A percentile compares a stretch with the other conserved stretches of the same genome.
Conservation (phyloP, 1,140 invertebrate genomes). For the Potamilus streckersoni region DNA sequence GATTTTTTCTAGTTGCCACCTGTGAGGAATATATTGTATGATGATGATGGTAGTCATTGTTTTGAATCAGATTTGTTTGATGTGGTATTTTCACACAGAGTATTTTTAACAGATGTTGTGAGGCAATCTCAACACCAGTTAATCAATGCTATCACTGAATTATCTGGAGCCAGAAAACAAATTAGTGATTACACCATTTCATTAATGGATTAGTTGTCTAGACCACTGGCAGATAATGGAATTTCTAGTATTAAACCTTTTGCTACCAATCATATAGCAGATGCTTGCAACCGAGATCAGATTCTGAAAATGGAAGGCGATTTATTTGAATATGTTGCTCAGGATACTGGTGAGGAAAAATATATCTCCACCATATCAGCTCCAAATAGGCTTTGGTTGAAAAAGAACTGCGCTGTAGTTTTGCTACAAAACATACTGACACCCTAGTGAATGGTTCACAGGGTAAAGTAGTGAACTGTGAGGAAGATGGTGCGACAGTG, state of each 20-base stretch:
- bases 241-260: slow-evolving; percentile 1
- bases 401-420: slow-evolving; percentile 8
- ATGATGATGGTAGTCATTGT: slow-evolving; percentile 14
- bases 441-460: slow-evolving; percentile 18
- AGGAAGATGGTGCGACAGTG: slow-evolving; percentile 5
- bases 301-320: slow-evolving; percentile 4
- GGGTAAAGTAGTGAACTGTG: slow-evolving; percentile 1
- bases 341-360: slow-evolving; percentile 7
- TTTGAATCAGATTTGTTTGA: slow-evolving; percentile 8
- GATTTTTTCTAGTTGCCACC: slow-evolving; percentile 6
- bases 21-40: slow-evolving; percentile 1
- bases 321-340: slow-evolving; percentile 11
- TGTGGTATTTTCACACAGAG: background rate
- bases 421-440: slow-evolving; percentile 10
- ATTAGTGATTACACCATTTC: slow-evolving; percentile 1
- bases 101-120: slow-evolving; percentile 1
- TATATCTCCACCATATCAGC: slow-evolving; percentile 1
- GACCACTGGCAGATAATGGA: background rate
- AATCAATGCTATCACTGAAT: slow-evolving; percentile 3
- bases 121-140: slow-evolving; percentile 3
- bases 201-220: slow-evolving; percentile 5
- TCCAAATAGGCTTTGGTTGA: slow-evolving; percentile 1
- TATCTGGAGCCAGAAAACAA: background rate
- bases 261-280: slow-evolving; percentile 13
- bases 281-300: slow-evolving; percentile 3